Evolutionary conservation across 2,888 invertebrate species (phyloP), one percentile per base, ranked within the genome.

Genomic region (Neoscelio sp.): DNA sequence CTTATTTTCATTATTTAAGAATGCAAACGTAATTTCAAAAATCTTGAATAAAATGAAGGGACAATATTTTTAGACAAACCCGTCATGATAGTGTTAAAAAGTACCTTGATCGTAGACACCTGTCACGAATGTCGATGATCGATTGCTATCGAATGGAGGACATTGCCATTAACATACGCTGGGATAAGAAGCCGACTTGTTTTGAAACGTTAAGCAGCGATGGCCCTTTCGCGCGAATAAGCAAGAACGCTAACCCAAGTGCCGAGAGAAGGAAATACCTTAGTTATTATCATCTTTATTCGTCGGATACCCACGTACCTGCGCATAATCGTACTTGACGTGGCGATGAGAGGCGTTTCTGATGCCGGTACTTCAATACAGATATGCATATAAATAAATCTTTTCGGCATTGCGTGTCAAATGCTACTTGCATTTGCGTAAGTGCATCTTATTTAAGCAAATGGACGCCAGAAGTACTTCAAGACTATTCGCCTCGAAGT

Each of bases 391-490:
- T 46, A 73, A 73, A 64, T 56, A 64, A 73, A 56, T 26, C 54
- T 46, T 56, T 73, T 73, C 48, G 64, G 46, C 38, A 44, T 52
- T 42, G 33, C 58, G 48, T 58, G 70, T 58, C 50, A 50, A 70
- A 60, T 38, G 70, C 50, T 50, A 40, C 58, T 38, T 33, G 18
- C 48, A 15, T 13, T 44, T 46, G 58, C 60, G 52, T 46, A 68
- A 60, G 58, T 15, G 70, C 70, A 20, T 70, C 46, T 70, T 58
- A 70, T 70, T 73, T 35, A 35, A 62, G 46, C 30, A 60, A 70
- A 70, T 17, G 26, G 18, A 10, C 40, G 17, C 20, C 13, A 6
- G 17, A 40, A 50, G 46, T 40, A 28, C 42, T 42, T 28, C 15
- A 4, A 5, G 42, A 58, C 40, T 40, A 28, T 35, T 17, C 42